phyloP scores from a whole-genome alignment of 2,113 vertebrate genomes.

The Engraulis encrasicolus region DNA sequence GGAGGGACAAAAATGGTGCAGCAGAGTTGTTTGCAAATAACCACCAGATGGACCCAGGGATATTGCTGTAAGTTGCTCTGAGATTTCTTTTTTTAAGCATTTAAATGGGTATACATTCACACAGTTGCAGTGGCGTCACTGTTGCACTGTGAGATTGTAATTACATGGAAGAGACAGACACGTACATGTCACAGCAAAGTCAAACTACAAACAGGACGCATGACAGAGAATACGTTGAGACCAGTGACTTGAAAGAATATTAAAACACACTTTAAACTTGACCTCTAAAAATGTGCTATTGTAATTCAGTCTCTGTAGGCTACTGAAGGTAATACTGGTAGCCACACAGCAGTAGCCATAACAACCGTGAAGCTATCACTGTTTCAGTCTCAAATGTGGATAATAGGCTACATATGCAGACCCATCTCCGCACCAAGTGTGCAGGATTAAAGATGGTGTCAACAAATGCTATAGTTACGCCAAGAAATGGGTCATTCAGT shows the following conservation, averaged over 20 bases:
- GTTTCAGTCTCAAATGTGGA: background rate
- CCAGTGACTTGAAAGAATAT: no score
- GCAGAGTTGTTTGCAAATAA: slow-evolving; percentile 59
- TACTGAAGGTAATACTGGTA: no score
- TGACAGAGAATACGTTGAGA: no score
- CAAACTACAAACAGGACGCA: no score
- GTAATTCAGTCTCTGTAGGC: no score
- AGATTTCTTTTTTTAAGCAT: background rate
- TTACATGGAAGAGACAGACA: no score
- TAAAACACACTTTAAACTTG: no score
- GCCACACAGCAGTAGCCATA: background rate
- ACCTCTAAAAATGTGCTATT: no score
- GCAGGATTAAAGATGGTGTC: background rate
- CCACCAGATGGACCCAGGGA: slow-evolving; percentile 70
- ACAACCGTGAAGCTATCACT: background rate
- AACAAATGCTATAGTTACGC: background rate
- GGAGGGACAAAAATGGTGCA: slow-evolving; percentile 63
- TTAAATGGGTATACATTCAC: background rate
- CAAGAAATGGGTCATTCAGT: slow-evolving; percentile 11
- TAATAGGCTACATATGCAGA: background rate
- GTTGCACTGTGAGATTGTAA: no score
- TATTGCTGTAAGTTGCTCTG: slow-evolving; percentile 71
- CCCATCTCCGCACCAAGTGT: background rate
- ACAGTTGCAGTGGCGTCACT: background rate
- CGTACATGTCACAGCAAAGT: no score